Percentiles rank a stretch among this genome's conserved stretches.
phyloP scores from a whole-genome alignment of 2,113 vertebrate genomes.

The Oryzias javanicus region DNA sequence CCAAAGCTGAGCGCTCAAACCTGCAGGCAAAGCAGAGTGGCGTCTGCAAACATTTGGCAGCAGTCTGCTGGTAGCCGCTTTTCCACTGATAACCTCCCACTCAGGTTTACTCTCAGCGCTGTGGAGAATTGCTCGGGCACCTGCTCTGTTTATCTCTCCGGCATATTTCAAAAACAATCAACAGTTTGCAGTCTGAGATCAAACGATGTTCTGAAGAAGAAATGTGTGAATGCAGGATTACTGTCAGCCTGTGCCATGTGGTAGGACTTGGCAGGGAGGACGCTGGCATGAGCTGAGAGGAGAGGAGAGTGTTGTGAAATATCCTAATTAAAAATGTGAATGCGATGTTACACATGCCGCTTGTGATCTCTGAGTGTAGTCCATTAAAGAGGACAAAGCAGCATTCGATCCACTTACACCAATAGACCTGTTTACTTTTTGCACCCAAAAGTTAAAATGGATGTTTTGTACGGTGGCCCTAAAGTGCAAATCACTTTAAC shows the following conservation, averaged over 20 bases:
- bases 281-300: slow-evolving; percentile 10
- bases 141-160: slow-evolving; percentile 20
- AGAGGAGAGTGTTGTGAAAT: slow-evolving; percentile 13
- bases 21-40: slow-evolving; percentile 17
- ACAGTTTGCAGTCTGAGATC: slow-evolving; percentile 33
- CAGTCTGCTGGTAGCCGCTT: slow-evolving; percentile 17
- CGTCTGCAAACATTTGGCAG: slow-evolving; percentile 29
- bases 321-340: slow-evolving; percentile 14
- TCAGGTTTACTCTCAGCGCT: slow-evolving; percentile 27
- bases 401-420: too few relatives aligned
- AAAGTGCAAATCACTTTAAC: too few relatives aligned
- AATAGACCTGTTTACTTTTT: too few relatives aligned
- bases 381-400: too few relatives aligned
- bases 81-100: slow-evolving; percentile 50
- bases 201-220: slow-evolving; percentile 21
- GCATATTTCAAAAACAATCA: slow-evolving; percentile 34
- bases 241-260: slow-evolving; percentile 24
- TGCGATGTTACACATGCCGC: not conserved
- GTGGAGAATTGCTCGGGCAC: slow-evolving; percentile 17
- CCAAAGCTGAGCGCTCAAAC: slow-evolving; percentile 22
- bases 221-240: slow-evolving; percentile 48
- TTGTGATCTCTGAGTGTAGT: not conserved
- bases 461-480: too few relatives aligned
- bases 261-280: slow-evolving; percentile 33
- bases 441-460: too few relatives aligned